Evolutionary conservation across 2,888 invertebrate species (phyloP), one percentile per base, ranked within the genome.

Genomic region (Clanis bilineata): DNA sequence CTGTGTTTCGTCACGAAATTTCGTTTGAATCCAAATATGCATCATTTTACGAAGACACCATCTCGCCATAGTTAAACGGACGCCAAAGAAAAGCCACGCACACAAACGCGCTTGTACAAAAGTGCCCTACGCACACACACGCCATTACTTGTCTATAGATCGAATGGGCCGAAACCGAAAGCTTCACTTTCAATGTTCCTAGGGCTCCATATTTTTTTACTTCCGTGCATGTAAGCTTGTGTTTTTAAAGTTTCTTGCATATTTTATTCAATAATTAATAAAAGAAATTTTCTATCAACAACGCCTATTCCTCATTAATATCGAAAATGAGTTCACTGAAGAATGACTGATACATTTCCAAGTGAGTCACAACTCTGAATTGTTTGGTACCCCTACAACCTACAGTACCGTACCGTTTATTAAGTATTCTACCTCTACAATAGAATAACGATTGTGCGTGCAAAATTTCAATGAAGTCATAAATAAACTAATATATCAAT

Each of bases 341-440:
- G 15, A 32, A 18, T 51, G 51, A 51, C 18, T 7, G 18, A 32
- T 22, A 23, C 18, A 10, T 32, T 32, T 32, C 22, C 10, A 23
- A 56, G 38, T 56, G 38, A 56, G n/a, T 56, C 22, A 39, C 22
- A 38, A 21, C 18, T 28, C 18, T 18, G 36, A 38, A 23, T 38
- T 32, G 36, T 21, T 56, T 38, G 55, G 55, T 38, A 36, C 38
- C 36, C 21, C 22, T 22, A 12, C 39, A 22, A n/a, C 38, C 28
- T 21, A 39, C 55, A 39, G 58, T 32, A 60, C 58, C 59, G 56
- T 58, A 36, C 7, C 2, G 28, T 58, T 59, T 43, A 63, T 56
- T 63, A 57, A n/a, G 59, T 59, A 63, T 61, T 61, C 57, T 32
- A 51, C 47, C 59, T 61, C 57, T 32, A 51, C 47, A 28, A 47